These are phyloP conservation scores for Lymantria monacha DNA, from an alignment of 2,888 invertebrate genomes.

Conservation along the genomic window DNA sequence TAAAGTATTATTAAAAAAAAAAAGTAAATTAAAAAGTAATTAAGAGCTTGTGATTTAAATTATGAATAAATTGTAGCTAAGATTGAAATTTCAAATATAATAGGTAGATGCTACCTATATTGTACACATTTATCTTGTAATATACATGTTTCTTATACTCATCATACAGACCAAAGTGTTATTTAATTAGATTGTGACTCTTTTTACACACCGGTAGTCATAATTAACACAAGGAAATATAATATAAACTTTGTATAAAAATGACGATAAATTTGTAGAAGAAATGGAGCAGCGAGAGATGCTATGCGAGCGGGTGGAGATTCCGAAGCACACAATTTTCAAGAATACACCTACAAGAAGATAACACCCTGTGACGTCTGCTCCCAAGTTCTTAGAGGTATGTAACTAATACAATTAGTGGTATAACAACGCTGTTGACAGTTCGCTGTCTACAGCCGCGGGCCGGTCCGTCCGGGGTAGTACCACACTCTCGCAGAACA, in stretches of 20 bases:
- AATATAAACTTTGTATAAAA: slow-evolving; percentile 13
- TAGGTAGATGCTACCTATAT: no score
- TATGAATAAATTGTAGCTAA: not conserved
- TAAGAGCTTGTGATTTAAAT: slow-evolving; percentile 26
- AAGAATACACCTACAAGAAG: slow-evolving; percentile 97
- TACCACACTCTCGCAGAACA: no score
- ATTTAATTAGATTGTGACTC: no score
- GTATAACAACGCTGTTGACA: no score
- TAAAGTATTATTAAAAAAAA: not conserved
- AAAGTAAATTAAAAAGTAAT: slow-evolving; percentile 9
- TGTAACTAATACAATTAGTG: slow-evolving; percentile 36
- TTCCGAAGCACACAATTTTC: slow-evolving; percentile 91
- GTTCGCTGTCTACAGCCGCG: no score
- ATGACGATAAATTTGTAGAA: slow-evolving; percentile 73
- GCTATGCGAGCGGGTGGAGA: slow-evolving; percentile 83
- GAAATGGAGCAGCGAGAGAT: slow-evolving; percentile 87
- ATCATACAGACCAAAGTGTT: no score
- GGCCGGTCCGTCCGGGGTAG: no score
- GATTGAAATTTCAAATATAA: no score
- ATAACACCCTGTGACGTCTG: slow-evolving; percentile 97
- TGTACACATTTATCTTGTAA: no score
- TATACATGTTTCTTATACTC: no score
- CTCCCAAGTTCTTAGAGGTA: slow-evolving; percentile 95
- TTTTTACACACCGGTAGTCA: not conserved
- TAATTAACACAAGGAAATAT: not conserved